phyloP scores from a whole-genome alignment of 2,888 invertebrate genomes.

The Rhopalosiphum nymphaeae region DNA sequence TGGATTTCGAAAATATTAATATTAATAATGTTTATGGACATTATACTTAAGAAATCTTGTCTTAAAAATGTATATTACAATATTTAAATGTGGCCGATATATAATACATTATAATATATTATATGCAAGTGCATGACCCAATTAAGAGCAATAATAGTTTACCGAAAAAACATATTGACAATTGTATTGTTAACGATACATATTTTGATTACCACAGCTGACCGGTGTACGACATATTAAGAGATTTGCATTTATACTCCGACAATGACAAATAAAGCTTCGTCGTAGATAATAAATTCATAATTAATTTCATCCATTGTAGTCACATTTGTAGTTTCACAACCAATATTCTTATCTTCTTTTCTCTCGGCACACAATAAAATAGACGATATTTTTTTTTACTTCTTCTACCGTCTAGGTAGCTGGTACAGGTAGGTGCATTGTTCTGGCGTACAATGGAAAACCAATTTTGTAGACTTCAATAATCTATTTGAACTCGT shows the following conservation, averaged over 20 bases:
- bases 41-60: neutral
- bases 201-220: conserved; percentile 29
- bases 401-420: neutral
- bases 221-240: neutral
- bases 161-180: neutral
- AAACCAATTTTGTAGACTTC: conserved; percentile 37
- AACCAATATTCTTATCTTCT: conserved; percentile 24
- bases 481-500: conserved; percentile 34
- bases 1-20: neutral
- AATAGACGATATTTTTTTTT: conserved; percentile 22
- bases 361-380: conserved; percentile 12
- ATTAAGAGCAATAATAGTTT: conserved; percentile 21
- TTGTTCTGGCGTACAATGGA: conserved; percentile 47
- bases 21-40: neutral
- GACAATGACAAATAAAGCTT: conserved; percentile 46
- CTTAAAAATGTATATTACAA: neutral
- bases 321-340: conserved; percentile 30
- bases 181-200: conserved; percentile 11
- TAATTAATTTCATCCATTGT: conserved; percentile 54
- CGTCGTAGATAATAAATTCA: conserved; percentile 45
- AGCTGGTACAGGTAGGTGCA: neutral
- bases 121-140: neutral
- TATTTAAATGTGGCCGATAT: conserved; percentile 7
- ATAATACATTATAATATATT: neutral
- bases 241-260: conserved; percentile 49